A percentile compares a stretch with the other conserved stretches of the same genome.
Conservation (phyloP, 1,140 invertebrate genomes). For the Ectropis grisescens region DNA sequence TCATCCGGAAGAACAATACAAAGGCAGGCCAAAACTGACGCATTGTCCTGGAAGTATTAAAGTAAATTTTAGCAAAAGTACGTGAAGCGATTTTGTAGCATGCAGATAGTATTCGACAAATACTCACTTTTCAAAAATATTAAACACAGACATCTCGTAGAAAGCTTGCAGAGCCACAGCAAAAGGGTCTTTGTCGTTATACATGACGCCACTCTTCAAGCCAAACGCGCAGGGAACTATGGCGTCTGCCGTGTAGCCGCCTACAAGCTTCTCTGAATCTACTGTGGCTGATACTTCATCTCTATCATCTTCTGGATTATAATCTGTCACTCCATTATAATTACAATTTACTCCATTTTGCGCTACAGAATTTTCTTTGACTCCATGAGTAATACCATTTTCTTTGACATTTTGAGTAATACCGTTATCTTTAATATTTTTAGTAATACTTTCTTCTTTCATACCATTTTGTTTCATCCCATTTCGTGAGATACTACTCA, state of each 20-base stretch:
- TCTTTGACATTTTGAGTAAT: no score
- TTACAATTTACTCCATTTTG: no score
- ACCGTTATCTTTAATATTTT: no score
- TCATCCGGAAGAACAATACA: constrained; percentile 48
- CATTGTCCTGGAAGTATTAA: constrained; percentile 39
- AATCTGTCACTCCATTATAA: no score
- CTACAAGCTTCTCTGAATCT: constrained; percentile 37
- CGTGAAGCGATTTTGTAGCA: no score
- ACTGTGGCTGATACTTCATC: constrained; percentile 13
- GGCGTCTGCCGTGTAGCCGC: constrained; percentile 53
- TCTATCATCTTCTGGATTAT: no score
- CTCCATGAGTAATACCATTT: no score
- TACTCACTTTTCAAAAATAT: constrained; percentile 60
- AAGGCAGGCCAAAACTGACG: constrained; percentile 56
- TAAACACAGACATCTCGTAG: constrained; percentile 45
- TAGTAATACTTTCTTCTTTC: no score
- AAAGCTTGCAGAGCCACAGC: constrained; percentile 48
- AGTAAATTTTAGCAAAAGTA: no score
- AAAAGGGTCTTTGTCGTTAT: constrained; percentile 44
- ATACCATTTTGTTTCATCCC: no score
- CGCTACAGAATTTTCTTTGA: no score
- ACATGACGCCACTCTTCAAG: constrained; percentile 52
- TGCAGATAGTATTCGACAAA: background rate
- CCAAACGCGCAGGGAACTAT: constrained; percentile 60
- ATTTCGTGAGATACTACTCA: background rate